phyloP scores from a whole-genome alignment of 2,113 vertebrate species.

The Pluvialis apricaria region DNA sequence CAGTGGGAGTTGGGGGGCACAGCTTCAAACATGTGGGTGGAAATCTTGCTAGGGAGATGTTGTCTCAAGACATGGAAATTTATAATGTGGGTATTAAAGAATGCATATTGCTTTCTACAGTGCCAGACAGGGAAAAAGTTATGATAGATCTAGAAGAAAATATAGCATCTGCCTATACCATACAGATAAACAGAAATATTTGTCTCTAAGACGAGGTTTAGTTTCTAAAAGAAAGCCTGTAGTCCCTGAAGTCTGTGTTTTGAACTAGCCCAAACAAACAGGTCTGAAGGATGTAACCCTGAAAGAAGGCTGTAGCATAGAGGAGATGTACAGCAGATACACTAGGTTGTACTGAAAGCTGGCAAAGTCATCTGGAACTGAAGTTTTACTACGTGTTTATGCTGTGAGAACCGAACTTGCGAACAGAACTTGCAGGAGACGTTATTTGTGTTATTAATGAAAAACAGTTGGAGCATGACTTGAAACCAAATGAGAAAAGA shows the following conservation, averaged over 20 bases:
- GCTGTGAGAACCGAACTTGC: not conserved
- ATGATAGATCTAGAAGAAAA: not conserved
- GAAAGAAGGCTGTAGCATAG: not conserved
- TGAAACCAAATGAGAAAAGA: not conserved
- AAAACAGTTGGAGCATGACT: not conserved
- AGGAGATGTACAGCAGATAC: not conserved
- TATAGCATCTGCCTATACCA: not conserved
- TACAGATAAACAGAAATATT: not conserved
- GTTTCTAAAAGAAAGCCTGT: not conserved
- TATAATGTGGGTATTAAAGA: not conserved
- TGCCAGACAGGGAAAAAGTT: not conserved
- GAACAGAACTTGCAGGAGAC: not conserved
- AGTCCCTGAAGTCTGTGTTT: not conserved
- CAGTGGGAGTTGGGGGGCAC: not conserved
- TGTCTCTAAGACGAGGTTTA: not conserved
- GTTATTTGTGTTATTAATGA: not conserved
- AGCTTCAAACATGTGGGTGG: not conserved
- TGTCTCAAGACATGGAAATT: not conserved
- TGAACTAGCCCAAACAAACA: rapidly evolving
- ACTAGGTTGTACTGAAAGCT: not conserved
- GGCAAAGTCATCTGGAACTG: not conserved
- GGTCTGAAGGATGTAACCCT: not conserved
- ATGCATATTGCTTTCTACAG: not conserved
- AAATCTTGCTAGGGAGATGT: not conserved
- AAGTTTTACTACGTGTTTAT: not conserved